phyloP scores from a whole-genome alignment of 2,888 invertebrate genomes.

The Torymus texanus region DNA sequence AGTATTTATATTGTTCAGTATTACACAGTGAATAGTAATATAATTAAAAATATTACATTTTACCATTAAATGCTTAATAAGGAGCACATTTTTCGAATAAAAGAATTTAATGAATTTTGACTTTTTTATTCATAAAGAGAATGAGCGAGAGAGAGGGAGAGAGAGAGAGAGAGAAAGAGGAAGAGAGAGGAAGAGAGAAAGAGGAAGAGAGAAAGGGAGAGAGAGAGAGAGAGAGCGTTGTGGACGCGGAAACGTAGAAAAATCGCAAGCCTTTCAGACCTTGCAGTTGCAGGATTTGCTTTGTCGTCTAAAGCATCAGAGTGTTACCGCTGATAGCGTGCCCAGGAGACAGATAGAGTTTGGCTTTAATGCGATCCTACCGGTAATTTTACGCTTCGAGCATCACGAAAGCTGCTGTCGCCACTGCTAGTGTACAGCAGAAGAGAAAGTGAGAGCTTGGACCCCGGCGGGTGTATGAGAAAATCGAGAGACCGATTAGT shows the following conservation, averaged over 20 bases:
- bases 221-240: background rate
- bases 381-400: slow-evolving; percentile 70
- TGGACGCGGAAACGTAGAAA: slow-evolving; percentile 20
- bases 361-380: slow-evolving; percentile 67
- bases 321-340: slow-evolving; percentile 50
- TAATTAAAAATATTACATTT: too few relatives aligned
- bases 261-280: slow-evolving; percentile 38
- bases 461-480: background rate
- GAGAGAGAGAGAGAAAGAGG: background rate
- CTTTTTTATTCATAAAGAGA: too few relatives aligned
- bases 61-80: too few relatives aligned
- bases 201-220: background rate
- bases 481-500: slow-evolving; percentile 48
- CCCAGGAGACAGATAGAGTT: slow-evolving; percentile 62
- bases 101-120: too few relatives aligned
- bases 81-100: too few relatives aligned
- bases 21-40: too few relatives aligned
- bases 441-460: background rate
- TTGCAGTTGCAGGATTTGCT: slow-evolving; percentile 32
- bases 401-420: slow-evolving; percentile 62
- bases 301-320: slow-evolving; percentile 42
- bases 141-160: background rate
- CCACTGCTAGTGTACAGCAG: slow-evolving; percentile 14
- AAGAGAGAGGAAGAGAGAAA: background rate
- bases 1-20: too few relatives aligned